These are phyloP conservation scores for Mizuhopecten yessoensis DNA, from an alignment of 1,140 invertebrate species.

Conservation along the genomic window DNA sequence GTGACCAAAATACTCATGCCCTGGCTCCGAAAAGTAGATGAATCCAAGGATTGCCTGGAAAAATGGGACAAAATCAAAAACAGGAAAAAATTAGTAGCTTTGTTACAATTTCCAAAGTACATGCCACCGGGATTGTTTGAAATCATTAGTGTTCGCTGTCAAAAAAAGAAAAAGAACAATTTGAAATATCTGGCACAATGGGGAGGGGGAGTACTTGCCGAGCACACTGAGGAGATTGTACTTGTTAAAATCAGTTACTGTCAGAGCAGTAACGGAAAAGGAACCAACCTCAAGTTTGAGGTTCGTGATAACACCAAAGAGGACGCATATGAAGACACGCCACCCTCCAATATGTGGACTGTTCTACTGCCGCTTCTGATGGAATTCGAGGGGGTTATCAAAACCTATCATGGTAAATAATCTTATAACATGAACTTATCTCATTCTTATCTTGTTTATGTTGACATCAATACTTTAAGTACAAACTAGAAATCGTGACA, in stretches of 20 bases:
- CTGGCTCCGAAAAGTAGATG: constrained; percentile 66
- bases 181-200: constrained; percentile 76
- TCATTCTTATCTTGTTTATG: background rate
- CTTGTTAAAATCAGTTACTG: constrained; percentile 69
- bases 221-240: constrained; percentile 70
- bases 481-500: too few species aligned
- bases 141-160: constrained; percentile 71
- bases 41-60: constrained; percentile 66
- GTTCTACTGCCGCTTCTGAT: constrained; percentile 75
- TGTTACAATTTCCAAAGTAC: constrained; percentile 75
- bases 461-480: too few species aligned
- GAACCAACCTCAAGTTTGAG: constrained; percentile 72
- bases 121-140: constrained; percentile 80
- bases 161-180: constrained; percentile 68
- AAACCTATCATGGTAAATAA: constrained; percentile 73
- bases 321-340: constrained; percentile 67
- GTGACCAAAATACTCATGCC: constrained; percentile 70
- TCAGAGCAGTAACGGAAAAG: constrained; percentile 55
- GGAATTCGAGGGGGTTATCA: constrained; percentile 78
- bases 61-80: constrained; percentile 61
- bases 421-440: background rate
- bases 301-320: constrained; percentile 70
- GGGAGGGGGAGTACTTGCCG: constrained; percentile 77
- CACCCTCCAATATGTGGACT: constrained; percentile 76
- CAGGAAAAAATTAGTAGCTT: constrained; percentile 60